Conservation (phyloP, 1,140 invertebrate species). For the Spodoptera litura region DNA sequence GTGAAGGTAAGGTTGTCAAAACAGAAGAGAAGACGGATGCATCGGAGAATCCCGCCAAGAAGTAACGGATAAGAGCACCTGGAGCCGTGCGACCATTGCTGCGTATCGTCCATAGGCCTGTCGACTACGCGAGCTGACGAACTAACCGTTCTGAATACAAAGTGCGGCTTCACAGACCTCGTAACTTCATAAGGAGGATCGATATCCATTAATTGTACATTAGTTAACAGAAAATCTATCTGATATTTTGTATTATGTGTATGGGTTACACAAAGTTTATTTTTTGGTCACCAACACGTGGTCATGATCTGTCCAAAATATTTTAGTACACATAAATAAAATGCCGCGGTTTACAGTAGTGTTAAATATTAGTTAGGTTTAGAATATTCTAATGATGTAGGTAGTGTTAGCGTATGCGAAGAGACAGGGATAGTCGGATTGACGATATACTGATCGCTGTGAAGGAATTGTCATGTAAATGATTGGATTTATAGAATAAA, state of each 20-base stretch:
- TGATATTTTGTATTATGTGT: constrained; percentile 48
- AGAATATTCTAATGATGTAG: constrained; percentile 49
- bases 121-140: background rate
- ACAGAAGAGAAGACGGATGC: constrained; percentile 83
- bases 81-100: background rate
- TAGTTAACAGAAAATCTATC: constrained; percentile 37
- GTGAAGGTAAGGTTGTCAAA: constrained; percentile 84
- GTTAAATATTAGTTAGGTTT: constrained; percentile 43
- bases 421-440: constrained; percentile 48
- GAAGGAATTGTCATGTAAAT: constrained; percentile 43
- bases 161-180: background rate
- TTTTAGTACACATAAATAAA: constrained; percentile 37
- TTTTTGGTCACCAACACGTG: constrained; percentile 40
- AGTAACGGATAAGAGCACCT: constrained; percentile 51
- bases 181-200: background rate
- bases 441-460: constrained; percentile 36
- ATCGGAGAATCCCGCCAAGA: constrained; percentile 66
- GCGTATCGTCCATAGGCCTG: background rate
- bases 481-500: constrained; percentile 28
- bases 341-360: constrained; percentile 47
- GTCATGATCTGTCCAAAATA: constrained; percentile 53
- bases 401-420: constrained; percentile 48
- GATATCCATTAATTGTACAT: background rate
- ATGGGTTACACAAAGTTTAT: constrained; percentile 42
- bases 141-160: too few relatives aligned